Evolutionary conservation across 2,888 invertebrate species (phyloP).

Genomic region (Poecilus cupreus): DNA sequence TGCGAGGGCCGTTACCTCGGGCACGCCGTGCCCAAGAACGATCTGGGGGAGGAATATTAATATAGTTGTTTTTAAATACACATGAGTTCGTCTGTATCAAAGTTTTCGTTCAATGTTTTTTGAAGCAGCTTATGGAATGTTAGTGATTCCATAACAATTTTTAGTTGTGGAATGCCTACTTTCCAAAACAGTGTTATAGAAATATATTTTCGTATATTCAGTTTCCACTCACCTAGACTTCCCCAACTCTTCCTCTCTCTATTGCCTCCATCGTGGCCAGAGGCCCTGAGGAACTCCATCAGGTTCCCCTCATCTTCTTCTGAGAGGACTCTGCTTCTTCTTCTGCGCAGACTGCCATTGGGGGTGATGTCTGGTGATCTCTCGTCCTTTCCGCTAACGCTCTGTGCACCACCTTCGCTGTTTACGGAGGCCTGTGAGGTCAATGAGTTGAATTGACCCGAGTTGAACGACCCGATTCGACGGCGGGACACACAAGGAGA

Average conservation of each 20-base stretch:
- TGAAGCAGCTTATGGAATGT: too few relatives aligned
- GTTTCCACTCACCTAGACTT: slow-evolving; percentile 79
- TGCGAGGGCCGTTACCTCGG: slow-evolving; percentile 81
- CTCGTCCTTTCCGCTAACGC: slow-evolving; percentile 71
- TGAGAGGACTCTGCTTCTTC: slow-evolving; percentile 86
- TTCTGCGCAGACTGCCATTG: slow-evolving; percentile 88
- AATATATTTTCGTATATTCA: background rate
- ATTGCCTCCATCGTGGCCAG: slow-evolving; percentile 82
- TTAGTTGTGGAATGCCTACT: too few relatives aligned
- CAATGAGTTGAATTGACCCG: slow-evolving; percentile 64
- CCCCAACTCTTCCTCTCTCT: slow-evolving; percentile 90
- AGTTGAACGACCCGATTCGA: slow-evolving; percentile 81
- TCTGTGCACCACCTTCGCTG: slow-evolving; percentile 65
- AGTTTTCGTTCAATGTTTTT: too few relatives aligned
- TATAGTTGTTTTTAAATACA: too few relatives aligned
- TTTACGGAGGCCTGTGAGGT: slow-evolving; percentile 56
- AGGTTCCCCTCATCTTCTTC: slow-evolving; percentile 89
- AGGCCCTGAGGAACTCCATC: slow-evolving; percentile 89
- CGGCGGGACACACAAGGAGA: slow-evolving; percentile 82
- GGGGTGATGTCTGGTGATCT: slow-evolving; percentile 88
- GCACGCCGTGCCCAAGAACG: slow-evolving; percentile 92
- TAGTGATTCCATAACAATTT: too few relatives aligned
- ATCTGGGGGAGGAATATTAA: too few relatives aligned
- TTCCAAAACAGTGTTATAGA: too few relatives aligned
- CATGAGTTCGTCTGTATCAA: too few relatives aligned